These are phyloP conservation scores for Scaptomyza flava DNA, from an alignment of 2,888 invertebrate species.

Conservation along the genomic window DNA sequence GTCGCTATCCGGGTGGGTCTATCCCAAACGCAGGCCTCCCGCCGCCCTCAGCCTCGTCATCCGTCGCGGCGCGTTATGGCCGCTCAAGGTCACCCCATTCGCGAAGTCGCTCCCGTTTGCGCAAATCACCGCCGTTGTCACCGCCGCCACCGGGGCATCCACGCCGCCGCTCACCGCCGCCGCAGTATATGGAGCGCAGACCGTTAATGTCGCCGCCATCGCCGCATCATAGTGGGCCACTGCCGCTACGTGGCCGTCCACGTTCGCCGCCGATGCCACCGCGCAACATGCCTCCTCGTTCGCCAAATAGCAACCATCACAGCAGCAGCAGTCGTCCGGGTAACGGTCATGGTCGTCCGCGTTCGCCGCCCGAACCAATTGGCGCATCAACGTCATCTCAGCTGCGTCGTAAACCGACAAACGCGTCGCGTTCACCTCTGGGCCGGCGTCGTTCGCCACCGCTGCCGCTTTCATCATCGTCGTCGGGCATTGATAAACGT, in stretches of 20 bases:
- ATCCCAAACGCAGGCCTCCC: conserved; percentile 49
- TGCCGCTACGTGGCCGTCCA: conserved; percentile 76
- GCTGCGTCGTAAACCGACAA: conserved; percentile 78
- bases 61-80: conserved; percentile 55
- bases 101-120: conserved; percentile 82
- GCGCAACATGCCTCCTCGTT: conserved; percentile 79
- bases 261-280: conserved; percentile 78
- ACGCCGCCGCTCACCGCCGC: conserved; percentile 84
- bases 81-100: conserved; percentile 83
- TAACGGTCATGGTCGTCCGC: conserved; percentile 76
- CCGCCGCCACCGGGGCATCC: conserved; percentile 68
- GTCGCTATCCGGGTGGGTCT: conserved; percentile 59
- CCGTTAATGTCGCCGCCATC: conserved; percentile 83
- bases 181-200: conserved; percentile 77
- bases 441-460: conserved; percentile 76
- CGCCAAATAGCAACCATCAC: conserved; percentile 69
- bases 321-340: conserved; percentile 59
- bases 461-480: conserved; percentile 76
- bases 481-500: conserved; percentile 73
- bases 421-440: conserved; percentile 82
- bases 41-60: conserved; percentile 40
- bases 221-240: conserved; percentile 64
- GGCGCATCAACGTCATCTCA: conserved; percentile 59
- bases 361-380: conserved; percentile 82
- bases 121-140: conserved; percentile 84